phyloP scores from a whole-genome alignment of 2,888 invertebrate species.

The Archips xylosteana region DNA sequence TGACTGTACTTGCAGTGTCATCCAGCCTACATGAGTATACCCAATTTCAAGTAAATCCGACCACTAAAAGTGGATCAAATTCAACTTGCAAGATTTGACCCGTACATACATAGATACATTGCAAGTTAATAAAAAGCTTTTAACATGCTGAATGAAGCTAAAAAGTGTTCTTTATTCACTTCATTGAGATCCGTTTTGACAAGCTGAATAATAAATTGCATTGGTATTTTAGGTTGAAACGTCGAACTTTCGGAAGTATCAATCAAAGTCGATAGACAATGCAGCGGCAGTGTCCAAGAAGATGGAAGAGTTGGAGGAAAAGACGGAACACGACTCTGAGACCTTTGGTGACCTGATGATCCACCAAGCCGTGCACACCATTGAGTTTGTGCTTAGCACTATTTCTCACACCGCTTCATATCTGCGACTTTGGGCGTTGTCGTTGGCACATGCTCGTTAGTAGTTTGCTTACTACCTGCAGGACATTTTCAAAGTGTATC shows the following conservation, averaged over 20 bases:
- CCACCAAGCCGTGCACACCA: conserved; percentile 93
- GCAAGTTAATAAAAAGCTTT: too few species aligned
- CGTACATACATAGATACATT: too few species aligned
- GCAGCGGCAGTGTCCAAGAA: conserved; percentile 46
- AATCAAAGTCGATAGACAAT: not conserved
- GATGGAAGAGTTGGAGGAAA: conserved; percentile 40
- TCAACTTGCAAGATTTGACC: too few species aligned
- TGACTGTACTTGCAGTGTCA: too few species aligned
- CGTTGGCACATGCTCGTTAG: conserved; percentile 94
- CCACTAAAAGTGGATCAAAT: too few species aligned
- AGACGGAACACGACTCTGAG: conserved; percentile 47
- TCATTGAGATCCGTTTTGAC: too few species aligned
- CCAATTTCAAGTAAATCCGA: too few species aligned
- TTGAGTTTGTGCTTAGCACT: conserved; percentile 95
- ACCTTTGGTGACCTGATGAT: conserved; percentile 91
- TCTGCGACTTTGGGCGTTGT: conserved; percentile 95
- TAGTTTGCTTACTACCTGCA: conserved; percentile 47
- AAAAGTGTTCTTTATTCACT: too few species aligned
- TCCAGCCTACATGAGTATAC: too few species aligned
- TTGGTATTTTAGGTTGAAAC: not conserved
- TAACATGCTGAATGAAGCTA: too few species aligned
- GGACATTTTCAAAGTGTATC: too few species aligned
- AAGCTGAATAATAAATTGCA: not conserved
- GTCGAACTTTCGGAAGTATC: not conserved
- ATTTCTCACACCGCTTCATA: conserved; percentile 97